A percentile compares a stretch with the other conserved stretches of the same genome.
Conservation (phyloP, 35 echinoderm and acorn worm genomes). For the Anneissia japonica region DNA sequence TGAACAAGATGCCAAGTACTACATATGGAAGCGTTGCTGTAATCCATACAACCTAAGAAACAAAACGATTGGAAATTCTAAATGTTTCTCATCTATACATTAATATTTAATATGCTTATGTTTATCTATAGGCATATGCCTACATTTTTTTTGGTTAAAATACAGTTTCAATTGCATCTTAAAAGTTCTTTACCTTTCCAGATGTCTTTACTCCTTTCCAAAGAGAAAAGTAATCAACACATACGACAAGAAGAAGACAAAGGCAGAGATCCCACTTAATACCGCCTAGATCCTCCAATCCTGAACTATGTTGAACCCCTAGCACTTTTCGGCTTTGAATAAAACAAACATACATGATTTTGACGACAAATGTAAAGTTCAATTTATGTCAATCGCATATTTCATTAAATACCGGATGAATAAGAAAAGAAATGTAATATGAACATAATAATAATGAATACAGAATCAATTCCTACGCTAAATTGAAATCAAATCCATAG, state of each 20-base stretch:
- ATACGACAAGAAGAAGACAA: slow-evolving; percentile 47
- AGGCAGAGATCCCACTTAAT: slow-evolving; percentile 55
- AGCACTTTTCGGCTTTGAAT: slow-evolving; percentile 34
- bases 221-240: slow-evolving; percentile 51
- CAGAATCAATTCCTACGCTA: neutral
- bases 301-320: slow-evolving; percentile 29
- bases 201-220: slow-evolving; percentile 78
- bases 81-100: too few relatives aligned
- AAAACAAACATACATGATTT: neutral
- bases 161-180: too few relatives aligned
- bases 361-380: neutral
- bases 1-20: neutral
- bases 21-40: neutral
- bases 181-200: slow-evolving; percentile 71
- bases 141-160: too few relatives aligned
- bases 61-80: too few relatives aligned
- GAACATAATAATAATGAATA: neutral
- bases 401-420: too few relatives aligned
- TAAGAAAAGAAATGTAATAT: neutral
- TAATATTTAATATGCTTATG: too few relatives aligned
- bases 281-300: slow-evolving; percentile 46
- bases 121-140: too few relatives aligned
- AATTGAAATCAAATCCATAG: neutral
- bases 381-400: too few relatives aligned
- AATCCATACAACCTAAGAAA: neutral